Conservation (phyloP, 2,113 vertebrate species). For the Noctilio leporinus region DNA sequence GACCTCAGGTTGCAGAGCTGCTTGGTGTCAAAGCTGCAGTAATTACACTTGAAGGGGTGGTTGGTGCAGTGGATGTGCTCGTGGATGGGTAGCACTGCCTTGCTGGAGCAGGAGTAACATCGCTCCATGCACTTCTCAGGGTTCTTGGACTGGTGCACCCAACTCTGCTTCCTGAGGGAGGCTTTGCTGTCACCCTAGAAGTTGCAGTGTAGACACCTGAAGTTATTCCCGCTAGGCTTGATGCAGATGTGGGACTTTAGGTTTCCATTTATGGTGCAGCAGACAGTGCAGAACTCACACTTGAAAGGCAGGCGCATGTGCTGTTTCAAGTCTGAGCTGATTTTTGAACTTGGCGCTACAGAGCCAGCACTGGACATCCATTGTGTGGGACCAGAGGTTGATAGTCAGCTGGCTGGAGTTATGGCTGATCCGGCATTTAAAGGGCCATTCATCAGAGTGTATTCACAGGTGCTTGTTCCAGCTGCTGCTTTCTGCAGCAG, state of each 20-base stretch:
- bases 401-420: too few relatives aligned
- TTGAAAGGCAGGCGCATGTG: conserved; percentile 95
- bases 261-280: conserved; percentile 99
- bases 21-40: conserved; percentile 93
- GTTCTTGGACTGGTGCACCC: conserved; percentile 87
- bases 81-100: conserved; percentile 91
- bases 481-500: too few relatives aligned
- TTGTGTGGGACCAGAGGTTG: too few relatives aligned
- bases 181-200: conserved; percentile 93
- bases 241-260: conserved; percentile 95
- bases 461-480: too few relatives aligned
- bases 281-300: conserved; percentile 94
- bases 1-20: conserved; percentile 90
- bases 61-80: conserved; percentile 93
- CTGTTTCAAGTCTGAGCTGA: conserved; percentile 97
- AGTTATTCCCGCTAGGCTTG: conserved; percentile 88
- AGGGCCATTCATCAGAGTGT: too few relatives aligned
- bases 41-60: conserved; percentile 90
- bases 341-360: conserved; percentile 99
- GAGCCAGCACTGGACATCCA: conserved; percentile 95
- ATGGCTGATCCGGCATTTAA: too few relatives aligned
- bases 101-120: conserved; percentile 94
- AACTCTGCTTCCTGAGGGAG: conserved; percentile 87
- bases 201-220: conserved; percentile 88
- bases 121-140: conserved; percentile 90